Evolutionary conservation across 2,888 invertebrate genomes (phyloP).

Genomic region (Dryococelus australis): DNA sequence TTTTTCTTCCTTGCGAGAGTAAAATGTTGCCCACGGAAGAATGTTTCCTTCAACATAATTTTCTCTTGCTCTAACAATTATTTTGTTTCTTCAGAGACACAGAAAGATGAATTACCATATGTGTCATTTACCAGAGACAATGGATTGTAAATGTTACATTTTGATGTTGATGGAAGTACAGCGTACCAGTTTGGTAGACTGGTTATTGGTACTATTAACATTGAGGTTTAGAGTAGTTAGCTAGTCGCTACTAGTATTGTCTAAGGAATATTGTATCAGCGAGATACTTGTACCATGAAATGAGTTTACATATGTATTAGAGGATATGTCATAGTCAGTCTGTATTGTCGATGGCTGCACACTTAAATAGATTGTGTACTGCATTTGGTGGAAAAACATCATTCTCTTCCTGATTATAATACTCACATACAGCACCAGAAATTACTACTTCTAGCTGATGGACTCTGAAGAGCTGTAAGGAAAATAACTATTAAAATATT

Average conservation of each 20-base stretch:
- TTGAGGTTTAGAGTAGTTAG: not conserved
- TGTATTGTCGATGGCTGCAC: slow-evolving; percentile 26
- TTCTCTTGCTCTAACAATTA: not conserved
- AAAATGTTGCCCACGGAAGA: not conserved
- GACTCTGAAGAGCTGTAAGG: too few species aligned
- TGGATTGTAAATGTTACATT: not conserved
- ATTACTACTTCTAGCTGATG: too few species aligned
- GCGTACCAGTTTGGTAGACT: not conserved
- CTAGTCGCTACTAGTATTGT: not conserved
- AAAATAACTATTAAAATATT: too few species aligned
- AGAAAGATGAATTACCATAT: not conserved
- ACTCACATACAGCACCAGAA: too few species aligned
- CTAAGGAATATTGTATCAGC: slow-evolving; percentile 20
- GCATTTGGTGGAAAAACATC: slow-evolving; percentile 6
- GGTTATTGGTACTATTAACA: not conserved
- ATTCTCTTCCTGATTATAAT: too few species aligned
- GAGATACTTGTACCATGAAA: slow-evolving; percentile 27
- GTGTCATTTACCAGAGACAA: too few species aligned
- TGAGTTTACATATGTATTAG: slow-evolving; percentile 19
- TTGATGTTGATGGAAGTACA: not conserved
- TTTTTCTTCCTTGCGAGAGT: too few species aligned
- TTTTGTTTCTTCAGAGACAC: not conserved
- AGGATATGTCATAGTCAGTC: slow-evolving; percentile 26
- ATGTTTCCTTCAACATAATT: not conserved
- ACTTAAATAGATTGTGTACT: slow-evolving; percentile 18